A percentile compares a stretch with the other conserved stretches of the same genome.
Evolutionary conservation across 2,888 invertebrate species (phyloP).

Genomic region (Thysanoteuthis rhombus): DNA sequence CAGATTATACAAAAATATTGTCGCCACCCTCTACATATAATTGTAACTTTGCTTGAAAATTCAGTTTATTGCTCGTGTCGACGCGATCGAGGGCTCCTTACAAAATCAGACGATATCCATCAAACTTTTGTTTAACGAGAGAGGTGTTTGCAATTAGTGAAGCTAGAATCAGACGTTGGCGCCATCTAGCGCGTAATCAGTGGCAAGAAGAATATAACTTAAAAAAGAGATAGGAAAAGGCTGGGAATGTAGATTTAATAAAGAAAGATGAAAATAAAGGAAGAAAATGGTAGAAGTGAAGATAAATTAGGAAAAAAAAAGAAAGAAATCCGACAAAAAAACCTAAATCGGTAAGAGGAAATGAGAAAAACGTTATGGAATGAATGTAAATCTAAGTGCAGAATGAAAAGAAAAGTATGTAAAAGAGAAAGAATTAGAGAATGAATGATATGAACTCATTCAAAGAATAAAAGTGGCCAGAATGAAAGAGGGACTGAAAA

Average conservation of each 20-base stretch:
- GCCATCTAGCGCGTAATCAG: not conserved
- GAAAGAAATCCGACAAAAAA: not conserved
- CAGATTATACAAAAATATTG: conserved; percentile 12
- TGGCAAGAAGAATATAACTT: not conserved
- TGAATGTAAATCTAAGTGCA: no score
- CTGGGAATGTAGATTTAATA: not conserved
- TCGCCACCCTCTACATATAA: not conserved
- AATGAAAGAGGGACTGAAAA: not conserved
- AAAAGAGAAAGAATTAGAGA: not conserved
- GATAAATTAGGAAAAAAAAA: not conserved
- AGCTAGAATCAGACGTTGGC: not conserved
- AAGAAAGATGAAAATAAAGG: not conserved
- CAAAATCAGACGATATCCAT: not conserved
- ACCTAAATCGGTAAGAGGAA: no score
- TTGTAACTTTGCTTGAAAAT: not conserved
- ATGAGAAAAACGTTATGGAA: no score
- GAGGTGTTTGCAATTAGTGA: not conserved
- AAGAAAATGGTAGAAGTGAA: not conserved
- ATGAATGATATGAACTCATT: not conserved
- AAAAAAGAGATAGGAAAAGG: no score
- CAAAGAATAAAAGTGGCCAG: not conserved
- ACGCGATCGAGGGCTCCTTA: not conserved
- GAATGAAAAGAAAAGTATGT: not conserved
- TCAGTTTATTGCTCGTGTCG: not conserved
- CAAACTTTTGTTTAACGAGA: not conserved